These are phyloP conservation scores for Poecile atricapillus DNA, from an alignment of 2,113 vertebrate genomes.

Conservation along the genomic window DNA sequence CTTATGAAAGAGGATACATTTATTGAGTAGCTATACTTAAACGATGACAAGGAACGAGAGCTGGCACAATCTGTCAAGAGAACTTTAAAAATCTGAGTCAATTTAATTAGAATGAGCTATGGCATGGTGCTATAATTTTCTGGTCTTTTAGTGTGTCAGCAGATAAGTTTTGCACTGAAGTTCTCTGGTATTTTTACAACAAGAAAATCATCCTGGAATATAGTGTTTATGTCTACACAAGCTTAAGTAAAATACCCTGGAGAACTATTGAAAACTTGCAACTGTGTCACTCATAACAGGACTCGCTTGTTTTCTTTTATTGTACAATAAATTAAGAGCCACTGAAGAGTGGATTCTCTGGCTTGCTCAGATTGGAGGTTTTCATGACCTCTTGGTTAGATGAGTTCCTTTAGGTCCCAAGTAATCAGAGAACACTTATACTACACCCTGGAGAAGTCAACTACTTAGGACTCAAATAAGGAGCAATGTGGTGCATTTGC, in stretches of 20 bases:
- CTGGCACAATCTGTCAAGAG: background rate
- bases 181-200: background rate
- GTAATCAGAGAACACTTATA: background rate
- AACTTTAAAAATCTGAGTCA: background rate
- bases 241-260: background rate
- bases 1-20: background rate
- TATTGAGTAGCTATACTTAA: slow-evolving; percentile 22
- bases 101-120: slow-evolving; percentile 27
- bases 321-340: background rate
- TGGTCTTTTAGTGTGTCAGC: background rate
- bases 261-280: background rate
- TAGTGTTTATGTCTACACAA: background rate
- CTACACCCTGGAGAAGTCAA: background rate
- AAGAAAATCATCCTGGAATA: background rate
- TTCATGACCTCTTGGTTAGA: background rate
- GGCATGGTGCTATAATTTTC: background rate
- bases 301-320: background rate
- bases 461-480: background rate
- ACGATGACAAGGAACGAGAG: background rate
- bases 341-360: background rate
- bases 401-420: background rate
- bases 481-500: background rate
- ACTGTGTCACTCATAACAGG: background rate
- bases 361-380: background rate
- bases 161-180: background rate